Evolutionary conservation across 2,113 vertebrate species (phyloP).

Genomic region (Gorsachius goisagi): DNA sequence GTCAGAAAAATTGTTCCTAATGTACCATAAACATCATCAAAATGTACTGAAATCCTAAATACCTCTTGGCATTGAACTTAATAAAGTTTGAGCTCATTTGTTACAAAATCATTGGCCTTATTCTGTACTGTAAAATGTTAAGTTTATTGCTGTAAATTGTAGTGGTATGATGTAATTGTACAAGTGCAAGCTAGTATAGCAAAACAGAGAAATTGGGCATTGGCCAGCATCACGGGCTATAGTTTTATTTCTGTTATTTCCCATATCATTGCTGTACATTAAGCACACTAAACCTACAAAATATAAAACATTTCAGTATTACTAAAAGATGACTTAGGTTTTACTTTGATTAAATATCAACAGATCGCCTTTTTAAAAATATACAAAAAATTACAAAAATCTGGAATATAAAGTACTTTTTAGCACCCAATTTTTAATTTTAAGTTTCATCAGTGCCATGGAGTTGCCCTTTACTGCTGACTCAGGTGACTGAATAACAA

Average conservation of each 20-base stretch:
- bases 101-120: neutral
- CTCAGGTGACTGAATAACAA: neutral
- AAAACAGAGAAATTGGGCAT: neutral
- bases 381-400: neutral
- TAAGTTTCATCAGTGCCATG: neutral
- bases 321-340: neutral
- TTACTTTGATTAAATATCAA: neutral
- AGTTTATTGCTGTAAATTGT: neutral
- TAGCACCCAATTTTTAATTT: neutral
- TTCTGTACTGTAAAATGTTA: neutral
- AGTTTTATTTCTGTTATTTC: neutral
- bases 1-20: neutral
- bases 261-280: neutral
- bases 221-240: neutral
- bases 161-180: neutral
- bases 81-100: neutral
- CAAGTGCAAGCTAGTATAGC: neutral
- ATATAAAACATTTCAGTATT: neutral
- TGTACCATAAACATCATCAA: neutral
- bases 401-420: neutral
- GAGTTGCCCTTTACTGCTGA: neutral
- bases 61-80: neutral
- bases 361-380: neutral
- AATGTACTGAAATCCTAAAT: neutral
- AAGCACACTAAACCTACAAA: neutral